phyloP scores from a whole-genome alignment of 2,113 vertebrate species.

The Thunnus maccoyii region DNA sequence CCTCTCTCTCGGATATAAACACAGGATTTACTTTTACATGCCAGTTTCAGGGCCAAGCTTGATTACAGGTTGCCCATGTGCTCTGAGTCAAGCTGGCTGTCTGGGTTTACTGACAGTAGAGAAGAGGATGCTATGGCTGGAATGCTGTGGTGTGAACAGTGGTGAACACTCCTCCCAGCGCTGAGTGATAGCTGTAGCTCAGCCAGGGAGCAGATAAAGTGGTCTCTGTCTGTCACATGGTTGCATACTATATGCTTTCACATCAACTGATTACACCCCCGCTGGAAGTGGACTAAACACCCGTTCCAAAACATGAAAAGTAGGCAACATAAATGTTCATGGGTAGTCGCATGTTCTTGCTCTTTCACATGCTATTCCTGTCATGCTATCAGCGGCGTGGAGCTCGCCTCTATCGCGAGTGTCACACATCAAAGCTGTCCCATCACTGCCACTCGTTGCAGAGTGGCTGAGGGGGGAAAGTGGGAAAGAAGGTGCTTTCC shows the following conservation, averaged over 20 bases:
- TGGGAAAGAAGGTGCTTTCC: constrained; percentile 65
- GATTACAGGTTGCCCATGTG: constrained; percentile 79
- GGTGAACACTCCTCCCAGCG: constrained; percentile 74
- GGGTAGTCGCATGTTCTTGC: constrained; percentile 37
- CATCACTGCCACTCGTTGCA: constrained; percentile 53
- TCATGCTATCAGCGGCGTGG: constrained; percentile 59
- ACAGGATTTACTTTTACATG: constrained; percentile 70
- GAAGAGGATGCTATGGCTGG: constrained; percentile 81
- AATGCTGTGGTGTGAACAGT: constrained; percentile 80
- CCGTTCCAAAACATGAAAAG: constrained; percentile 53
- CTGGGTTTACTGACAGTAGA: constrained; percentile 78
- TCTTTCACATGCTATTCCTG: constrained; percentile 66
- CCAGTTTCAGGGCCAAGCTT: constrained; percentile 59
- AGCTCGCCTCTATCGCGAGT: constrained; percentile 39
- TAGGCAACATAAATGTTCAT: constrained; percentile 47
- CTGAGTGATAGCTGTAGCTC: constrained; percentile 68
- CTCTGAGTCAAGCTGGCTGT: constrained; percentile 71
- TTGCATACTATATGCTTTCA: constrained; percentile 55
- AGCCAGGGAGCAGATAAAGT: constrained; percentile 61
- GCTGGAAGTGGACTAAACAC: constrained; percentile 45
- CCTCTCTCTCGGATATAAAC: constrained; percentile 70
- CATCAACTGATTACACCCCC: constrained; percentile 56
- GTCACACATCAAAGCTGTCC: constrained; percentile 63
- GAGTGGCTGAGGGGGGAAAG: constrained; percentile 27
- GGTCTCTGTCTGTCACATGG: constrained; percentile 72